phyloP scores from a whole-genome alignment of 2,113 vertebrate genomes.

The Mungos mungo region DNA sequence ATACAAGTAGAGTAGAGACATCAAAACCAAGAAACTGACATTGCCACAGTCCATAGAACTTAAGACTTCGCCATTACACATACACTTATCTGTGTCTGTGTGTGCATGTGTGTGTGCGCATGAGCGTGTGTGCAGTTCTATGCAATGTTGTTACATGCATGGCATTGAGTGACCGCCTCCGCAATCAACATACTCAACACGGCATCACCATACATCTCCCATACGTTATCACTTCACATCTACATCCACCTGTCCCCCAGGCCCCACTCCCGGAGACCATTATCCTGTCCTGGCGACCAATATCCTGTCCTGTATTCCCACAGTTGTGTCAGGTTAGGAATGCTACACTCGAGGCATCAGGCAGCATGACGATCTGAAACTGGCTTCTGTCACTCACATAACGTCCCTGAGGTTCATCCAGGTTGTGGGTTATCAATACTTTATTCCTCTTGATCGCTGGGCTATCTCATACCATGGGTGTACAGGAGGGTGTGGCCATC shows the following conservation, averaged over 20 bases:
- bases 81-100: not conserved
- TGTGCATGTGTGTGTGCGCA: not conserved
- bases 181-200: not conserved
- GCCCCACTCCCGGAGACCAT: too few species aligned
- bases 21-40: not conserved
- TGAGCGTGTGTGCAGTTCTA: not conserved
- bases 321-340: not conserved
- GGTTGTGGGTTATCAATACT: too few species aligned
- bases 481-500: accelerated
- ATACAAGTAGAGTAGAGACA: not conserved
- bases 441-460: not conserved
- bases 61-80: not conserved
- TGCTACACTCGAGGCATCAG: not conserved
- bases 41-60: not conserved
- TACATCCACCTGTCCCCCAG: accelerated
- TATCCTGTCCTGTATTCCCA: too few species aligned
- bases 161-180: not conserved
- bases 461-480: too few species aligned
- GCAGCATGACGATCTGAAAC: not conserved
- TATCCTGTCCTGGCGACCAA: too few species aligned
- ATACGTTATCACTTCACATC: not conserved
- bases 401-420: not conserved
- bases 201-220: not conserved
- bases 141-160: not conserved
- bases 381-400: not conserved